Evolutionary conservation across 2,797 vertebrate species (phyloP), one percentile per base, ranked within the genome.

Genomic region (Otolemur crassicaudatus): DNA sequence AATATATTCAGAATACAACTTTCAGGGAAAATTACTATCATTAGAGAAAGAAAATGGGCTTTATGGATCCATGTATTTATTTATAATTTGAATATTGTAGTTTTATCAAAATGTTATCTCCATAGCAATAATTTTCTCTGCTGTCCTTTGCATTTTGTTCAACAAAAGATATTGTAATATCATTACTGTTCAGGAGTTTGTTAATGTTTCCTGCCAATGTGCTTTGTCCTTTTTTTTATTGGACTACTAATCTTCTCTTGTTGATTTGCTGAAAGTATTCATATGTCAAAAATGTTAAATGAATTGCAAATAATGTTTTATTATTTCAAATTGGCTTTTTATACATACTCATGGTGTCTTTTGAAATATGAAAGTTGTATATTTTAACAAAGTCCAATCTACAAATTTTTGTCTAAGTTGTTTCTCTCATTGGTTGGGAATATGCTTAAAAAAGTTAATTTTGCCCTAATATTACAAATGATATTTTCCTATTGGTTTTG

Each of bases 291-390:
- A 75, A 86, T 4, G 2, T 69, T n/a, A 91, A 93, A 84, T 87
- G 22, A 94, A 93, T 61, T 70, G 7, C 6, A 60, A 75, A 31
- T 49, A 43, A 2, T 10, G 82, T 89, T 31, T 56, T 7, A 46
- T 80, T 8, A 91, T 79, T 91, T 86, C 49, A 76, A 8, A 46
- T 34, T 87, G 81, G 23, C 31, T 90, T 95, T 83, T 82, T 29
- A 61, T 17, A 60, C 9, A 19, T 29, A 61, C 9, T 25, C 56
- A 40, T 61, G 40, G 40, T 43, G 7, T 67, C 9, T 73, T 92
- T 67, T 81, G 56, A 91, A 76, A 63, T 37, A 37, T 31, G 29
- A 46, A 46, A 46, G 46, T 46, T 46, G 9, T 46, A 46, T 92
- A 34, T 90, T 83, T 76, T 70, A 73, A 95, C 29, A 87, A 23